Percentiles rank a stretch among this genome's conserved stretches.
Conservation (phyloP, 1,140 invertebrate species). For the Cyrtorhinus lividipennis region DNA sequence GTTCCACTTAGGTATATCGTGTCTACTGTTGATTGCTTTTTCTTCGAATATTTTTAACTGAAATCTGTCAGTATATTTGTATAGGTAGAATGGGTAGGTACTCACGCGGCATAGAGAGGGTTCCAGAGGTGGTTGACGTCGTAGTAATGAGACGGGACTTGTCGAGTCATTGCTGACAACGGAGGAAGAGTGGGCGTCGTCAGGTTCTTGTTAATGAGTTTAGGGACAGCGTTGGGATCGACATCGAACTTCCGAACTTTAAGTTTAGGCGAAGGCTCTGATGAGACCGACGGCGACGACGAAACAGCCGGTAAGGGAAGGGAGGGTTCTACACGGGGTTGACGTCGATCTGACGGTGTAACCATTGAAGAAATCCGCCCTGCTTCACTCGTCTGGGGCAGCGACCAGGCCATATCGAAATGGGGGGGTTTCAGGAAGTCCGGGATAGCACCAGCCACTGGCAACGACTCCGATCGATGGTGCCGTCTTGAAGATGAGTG, state of each 20-base stretch:
- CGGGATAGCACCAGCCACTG: neutral
- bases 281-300: neutral
- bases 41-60: neutral
- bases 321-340: constrained; percentile 3
- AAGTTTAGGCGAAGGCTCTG: constrained; percentile 29
- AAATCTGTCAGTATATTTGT: neutral
- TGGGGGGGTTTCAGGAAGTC: no score
- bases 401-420: constrained; percentile 3
- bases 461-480: neutral
- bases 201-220: constrained; percentile 24
- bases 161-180: constrained; percentile 28
- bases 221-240: constrained; percentile 28
- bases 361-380: no score
- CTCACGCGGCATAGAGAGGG: constrained; percentile 52
- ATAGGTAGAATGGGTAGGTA: constrained; percentile 7
- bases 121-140: constrained; percentile 47
- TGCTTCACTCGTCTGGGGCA: constrained; percentile 14
- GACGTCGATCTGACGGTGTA: constrained; percentile 19
- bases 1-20: neutral
- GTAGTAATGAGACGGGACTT: constrained; percentile 29
- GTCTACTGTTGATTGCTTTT: neutral
- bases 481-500: no score
- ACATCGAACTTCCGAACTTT: constrained; percentile 33
- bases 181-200: constrained; percentile 24
- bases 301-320: constrained; percentile 17